Percentiles rank a stretch among this genome's conserved stretches.
phyloP scores from a whole-genome alignment of 2,113 vertebrate genomes.

The Salminus brasiliensis region DNA sequence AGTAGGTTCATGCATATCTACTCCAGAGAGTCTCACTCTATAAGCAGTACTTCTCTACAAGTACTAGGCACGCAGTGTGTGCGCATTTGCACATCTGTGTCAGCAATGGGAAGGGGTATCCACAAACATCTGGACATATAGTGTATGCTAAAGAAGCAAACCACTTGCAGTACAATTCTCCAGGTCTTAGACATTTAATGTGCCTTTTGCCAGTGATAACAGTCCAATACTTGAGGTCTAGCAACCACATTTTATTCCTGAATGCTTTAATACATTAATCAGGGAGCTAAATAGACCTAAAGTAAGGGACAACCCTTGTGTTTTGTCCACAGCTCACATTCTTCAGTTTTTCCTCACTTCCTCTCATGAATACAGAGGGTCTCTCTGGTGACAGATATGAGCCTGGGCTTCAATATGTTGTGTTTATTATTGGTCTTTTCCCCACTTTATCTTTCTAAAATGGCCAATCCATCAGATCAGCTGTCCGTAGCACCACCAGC shows the following conservation, averaged over 20 bases:
- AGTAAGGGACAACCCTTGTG: neutral
- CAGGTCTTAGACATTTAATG: neutral
- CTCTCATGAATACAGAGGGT: neutral
- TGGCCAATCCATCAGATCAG: slow-evolving; percentile 33
- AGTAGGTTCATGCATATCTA: no score
- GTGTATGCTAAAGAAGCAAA: neutral
- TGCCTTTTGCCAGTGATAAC: neutral
- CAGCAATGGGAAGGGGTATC: no score
- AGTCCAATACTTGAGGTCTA: neutral
- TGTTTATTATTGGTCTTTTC: neutral
- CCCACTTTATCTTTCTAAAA: neutral
- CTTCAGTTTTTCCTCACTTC: neutral
- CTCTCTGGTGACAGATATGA: neutral
- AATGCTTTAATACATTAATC: neutral
- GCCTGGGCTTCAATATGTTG: neutral
- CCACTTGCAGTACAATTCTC: neutral
- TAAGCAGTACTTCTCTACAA: no score
- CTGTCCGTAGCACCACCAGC: slow-evolving; percentile 20
- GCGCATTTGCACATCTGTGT: no score
- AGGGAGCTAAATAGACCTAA: neutral
- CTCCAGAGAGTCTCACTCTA: no score
- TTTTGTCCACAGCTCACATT: neutral
- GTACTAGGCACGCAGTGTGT: no score
- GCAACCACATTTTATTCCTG: slow-evolving; percentile 12
- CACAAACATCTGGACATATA: neutral